Evolutionary conservation across 2,113 vertebrate species (phyloP), one percentile per base, ranked within the genome.

Genomic region (Pao palembangensis): DNA sequence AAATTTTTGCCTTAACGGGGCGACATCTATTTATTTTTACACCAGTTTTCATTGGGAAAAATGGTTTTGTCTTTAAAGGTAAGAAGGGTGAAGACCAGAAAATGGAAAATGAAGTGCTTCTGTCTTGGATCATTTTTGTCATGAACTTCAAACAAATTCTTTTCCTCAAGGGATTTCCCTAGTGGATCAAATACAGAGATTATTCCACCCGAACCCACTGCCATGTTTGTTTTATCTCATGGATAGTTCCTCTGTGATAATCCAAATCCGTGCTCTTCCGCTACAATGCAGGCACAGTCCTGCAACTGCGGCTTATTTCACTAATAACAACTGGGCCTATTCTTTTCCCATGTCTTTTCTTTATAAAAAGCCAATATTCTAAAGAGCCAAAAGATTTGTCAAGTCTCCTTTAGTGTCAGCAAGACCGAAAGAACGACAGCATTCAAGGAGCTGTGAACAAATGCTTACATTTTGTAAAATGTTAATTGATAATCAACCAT

Each of bases 121-220:
- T 18, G 15, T 42, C 8, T 2, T 15, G n/a, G 15, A 46, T 61
- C 14, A 41, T 58, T 49, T 16, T 61, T 31, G 21, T 6, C 28
- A 5, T 31, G 28, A 31, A 31, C 28, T 31, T 31, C 28, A 48
- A 0, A 8, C 12, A 28, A 23, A 55, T 47, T 14, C 16, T 44
- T 75, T 79, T 53, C 63, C 6, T 58, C 31, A 2, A 15, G 17
- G 55, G 52, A 62, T 72, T 81, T 78, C 65, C 67, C 61, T 18
- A 21, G 42, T 53, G 0, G 12, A 58, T 55, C 10, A n/a, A 51
- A 46, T 51, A 55, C 50, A 55, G 20, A 64, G 71, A 83, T 77
- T 75, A 67, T 44, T 60, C 54, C 23, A 15, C 34, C 3, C 38
- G 25, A 57, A 62, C 28, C 55, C 23, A 56, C 14, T 47, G 28